Evolutionary conservation across 2,888 invertebrate genomes (phyloP), one percentile per base, ranked within the genome.

Genomic region (Kuschelorhynchus macadamiae): DNA sequence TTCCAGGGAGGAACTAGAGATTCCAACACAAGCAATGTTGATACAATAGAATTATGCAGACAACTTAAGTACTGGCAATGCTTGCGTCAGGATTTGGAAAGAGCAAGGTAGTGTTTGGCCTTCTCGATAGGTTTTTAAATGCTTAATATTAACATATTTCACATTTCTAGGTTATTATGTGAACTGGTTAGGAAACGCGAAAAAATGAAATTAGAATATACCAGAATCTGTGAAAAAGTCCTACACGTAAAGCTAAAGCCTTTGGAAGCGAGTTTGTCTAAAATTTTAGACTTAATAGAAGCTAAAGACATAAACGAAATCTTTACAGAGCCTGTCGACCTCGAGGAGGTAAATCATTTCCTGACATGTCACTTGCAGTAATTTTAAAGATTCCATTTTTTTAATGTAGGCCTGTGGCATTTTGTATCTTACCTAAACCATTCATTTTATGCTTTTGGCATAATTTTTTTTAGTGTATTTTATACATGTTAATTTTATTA

Each of bases 111-210:
- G n/a, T n/a, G n/a, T n/a, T n/a, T n/a, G n/a, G n/a, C n/a, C n/a
- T n/a, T n/a, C n/a, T n/a, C n/a, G n/a, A n/a, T n/a, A n/a, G n/a
- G n/a, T n/a, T n/a, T n/a, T n/a, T n/a, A n/a, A n/a, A n/a, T n/a
- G n/a, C n/a, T n/a, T n/a, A n/a, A n/a, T n/a, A n/a, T n/a, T n/a
- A n/a, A n/a, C n/a, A n/a, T n/a, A n/a, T n/a, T n/a, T n/a, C n/a
- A n/a, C n/a, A n/a, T n/a, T n/a, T n/a, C 16, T 56, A 74, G 95
- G 83, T 86, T 98, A 30, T 88, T 98, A 0, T 97, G 97, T 80
- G 98, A 98, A 83, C 83, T 98, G 72, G 96, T 98, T 1, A 89
- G 98, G 59, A 98, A 98, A 81, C 88, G 98, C 39, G 98, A 99
- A 84, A 96, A 96, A 77, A 86, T 96, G 12, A 99, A 99, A 84